Evolutionary conservation across 2,888 invertebrate species (phyloP).

Genomic region (Brenthis daphne): DNA sequence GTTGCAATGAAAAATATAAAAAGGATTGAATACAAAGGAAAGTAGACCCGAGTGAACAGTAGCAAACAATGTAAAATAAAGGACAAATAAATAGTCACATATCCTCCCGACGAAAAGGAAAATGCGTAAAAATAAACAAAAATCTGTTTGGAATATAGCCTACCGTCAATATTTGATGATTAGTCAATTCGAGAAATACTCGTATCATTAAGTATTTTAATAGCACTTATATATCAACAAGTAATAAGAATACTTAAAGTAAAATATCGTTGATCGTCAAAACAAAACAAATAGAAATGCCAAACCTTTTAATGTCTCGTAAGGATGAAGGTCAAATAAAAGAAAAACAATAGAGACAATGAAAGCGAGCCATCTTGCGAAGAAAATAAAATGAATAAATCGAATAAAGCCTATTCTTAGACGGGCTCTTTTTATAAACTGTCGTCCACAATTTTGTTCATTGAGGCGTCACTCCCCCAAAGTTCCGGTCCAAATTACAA

Average conservation of each 20-base stretch:
- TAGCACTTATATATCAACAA: neutral
- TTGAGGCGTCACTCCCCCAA: conserved; percentile 53
- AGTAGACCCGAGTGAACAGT: too few relatives aligned
- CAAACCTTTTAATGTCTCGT: conserved; percentile 38
- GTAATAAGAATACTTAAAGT: neutral
- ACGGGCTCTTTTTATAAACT: conserved; percentile 61
- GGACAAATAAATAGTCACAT: too few relatives aligned
- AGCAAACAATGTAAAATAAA: too few relatives aligned
- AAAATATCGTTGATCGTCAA: conserved; percentile 24
- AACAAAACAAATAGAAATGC: conserved; percentile 32
- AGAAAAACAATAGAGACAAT: conserved; percentile 44
- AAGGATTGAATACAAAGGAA: too few relatives aligned
- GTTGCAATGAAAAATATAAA: too few relatives aligned
- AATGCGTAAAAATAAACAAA: too few relatives aligned
- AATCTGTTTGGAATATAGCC: too few relatives aligned
- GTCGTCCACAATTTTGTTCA: conserved; percentile 58
- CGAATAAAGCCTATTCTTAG: conserved; percentile 64
- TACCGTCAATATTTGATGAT: too few relatives aligned
- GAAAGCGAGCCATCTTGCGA: conserved; percentile 44
- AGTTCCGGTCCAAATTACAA: conserved; percentile 65
- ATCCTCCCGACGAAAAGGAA: too few relatives aligned
- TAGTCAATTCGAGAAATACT: too few relatives aligned
- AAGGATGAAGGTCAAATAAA: conserved; percentile 44
- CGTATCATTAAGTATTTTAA: neutral
- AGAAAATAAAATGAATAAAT: conserved; percentile 56